A percentile compares a stretch with the other conserved stretches of the same genome.
phyloP scores from a whole-genome alignment of 2,797 vertebrate genomes.

The Odontamblyopus rebecca region DNA sequence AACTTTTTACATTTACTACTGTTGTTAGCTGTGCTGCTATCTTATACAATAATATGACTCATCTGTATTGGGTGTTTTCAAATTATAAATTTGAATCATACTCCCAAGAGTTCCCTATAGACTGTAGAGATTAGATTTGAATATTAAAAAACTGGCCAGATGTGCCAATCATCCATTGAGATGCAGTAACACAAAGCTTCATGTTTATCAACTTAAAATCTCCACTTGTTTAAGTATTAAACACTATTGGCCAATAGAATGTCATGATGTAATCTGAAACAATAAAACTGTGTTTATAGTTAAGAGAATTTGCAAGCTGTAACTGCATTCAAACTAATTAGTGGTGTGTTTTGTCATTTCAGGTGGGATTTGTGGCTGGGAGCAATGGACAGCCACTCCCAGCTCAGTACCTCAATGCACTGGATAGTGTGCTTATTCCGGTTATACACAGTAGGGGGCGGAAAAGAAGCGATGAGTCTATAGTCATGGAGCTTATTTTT shows the following conservation, averaged over 20 bases:
- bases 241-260: not conserved
- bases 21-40: not conserved
- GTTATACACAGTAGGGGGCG: conserved; percentile 95
- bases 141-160: not conserved
- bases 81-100: not conserved
- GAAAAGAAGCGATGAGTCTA: conserved; percentile 87
- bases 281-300: not conserved
- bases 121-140: not conserved
- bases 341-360: conserved; percentile 47
- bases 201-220: too few species aligned
- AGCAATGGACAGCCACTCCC: conserved; percentile 95
- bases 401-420: conserved; percentile 91
- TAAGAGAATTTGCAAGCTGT: not conserved
- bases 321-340: conserved; percentile 18
- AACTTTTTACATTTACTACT: not conserved
- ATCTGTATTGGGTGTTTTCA: not conserved
- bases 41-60: not conserved
- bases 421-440: conserved; percentile 92
- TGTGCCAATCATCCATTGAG: too few species aligned
- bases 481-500: conserved; percentile 97
- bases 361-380: conserved; percentile 96
- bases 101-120: not conserved
- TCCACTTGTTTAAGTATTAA: not conserved
- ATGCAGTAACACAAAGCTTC: too few species aligned
- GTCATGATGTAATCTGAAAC: not conserved